Conservation (phyloP, 2,797 vertebrate genomes). For the Peromyscus aztecus region DNA sequence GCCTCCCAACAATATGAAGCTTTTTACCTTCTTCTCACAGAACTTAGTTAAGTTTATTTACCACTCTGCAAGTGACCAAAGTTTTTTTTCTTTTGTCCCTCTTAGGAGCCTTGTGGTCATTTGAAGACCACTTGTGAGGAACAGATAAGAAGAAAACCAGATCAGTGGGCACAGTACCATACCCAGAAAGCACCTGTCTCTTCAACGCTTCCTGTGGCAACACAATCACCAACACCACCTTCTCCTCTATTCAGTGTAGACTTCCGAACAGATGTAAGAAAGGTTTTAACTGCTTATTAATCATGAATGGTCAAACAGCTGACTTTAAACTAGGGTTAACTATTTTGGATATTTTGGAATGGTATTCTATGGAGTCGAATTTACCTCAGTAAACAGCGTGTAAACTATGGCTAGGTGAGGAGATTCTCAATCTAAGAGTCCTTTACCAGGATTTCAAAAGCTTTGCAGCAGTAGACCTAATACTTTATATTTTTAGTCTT, state of each 20-base stretch:
- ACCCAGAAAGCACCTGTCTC: conserved; percentile 91
- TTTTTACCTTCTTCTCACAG: conserved; percentile 59
- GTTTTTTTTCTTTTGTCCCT: conserved; percentile 69
- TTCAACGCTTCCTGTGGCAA: conserved; percentile 89
- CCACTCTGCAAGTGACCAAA: conserved; percentile 67
- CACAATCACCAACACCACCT: conserved; percentile 92
- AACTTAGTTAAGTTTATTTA: conserved; percentile 59
- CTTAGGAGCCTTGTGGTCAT: conserved; percentile 89
- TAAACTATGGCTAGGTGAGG: background rate
- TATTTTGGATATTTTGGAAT: conserved; percentile 40
- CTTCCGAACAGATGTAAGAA: conserved; percentile 94
- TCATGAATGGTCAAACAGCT: background rate
- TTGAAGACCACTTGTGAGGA: conserved; percentile 94
- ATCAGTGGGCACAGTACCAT: conserved; percentile 94
- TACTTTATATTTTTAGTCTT: conserved; percentile 31
- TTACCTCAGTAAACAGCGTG: background rate
- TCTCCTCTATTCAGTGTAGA: conserved; percentile 96
- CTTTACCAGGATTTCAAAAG: conserved; percentile 53
- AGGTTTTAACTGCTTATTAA: conserved; percentile 58
- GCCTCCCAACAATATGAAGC: conserved; percentile 9
- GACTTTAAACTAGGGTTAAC: conserved; percentile 7
- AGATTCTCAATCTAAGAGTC: conserved; percentile 32
- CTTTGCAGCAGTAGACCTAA: conserved; percentile 48
- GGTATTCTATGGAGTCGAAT: conserved; percentile 33
- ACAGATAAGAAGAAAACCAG: conserved; percentile 94